Evolutionary conservation across 2,113 vertebrate genomes (phyloP).

Genomic region (Gambusia affinis): DNA sequence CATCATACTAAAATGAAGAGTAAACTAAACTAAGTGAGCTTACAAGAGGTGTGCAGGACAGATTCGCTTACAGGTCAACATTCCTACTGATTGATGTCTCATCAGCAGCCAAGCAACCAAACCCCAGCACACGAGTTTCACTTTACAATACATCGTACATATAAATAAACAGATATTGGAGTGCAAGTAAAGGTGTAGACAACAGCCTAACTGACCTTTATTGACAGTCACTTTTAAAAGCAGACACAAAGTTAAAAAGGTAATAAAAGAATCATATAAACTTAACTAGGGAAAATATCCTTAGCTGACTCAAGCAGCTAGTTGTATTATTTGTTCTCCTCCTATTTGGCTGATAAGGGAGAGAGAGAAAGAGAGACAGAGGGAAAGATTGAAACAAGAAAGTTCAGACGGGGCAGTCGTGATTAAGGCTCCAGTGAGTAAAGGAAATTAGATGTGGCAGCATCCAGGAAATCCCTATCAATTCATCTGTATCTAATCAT

Average conservation of each 20-base stretch:
- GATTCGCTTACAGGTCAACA: slow-evolving; percentile 54
- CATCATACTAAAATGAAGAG: too few species aligned
- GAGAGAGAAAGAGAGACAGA: background rate
- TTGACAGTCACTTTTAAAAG: background rate
- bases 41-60: background rate
- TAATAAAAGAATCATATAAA: background rate
- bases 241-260: background rate
- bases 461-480: slow-evolving; percentile 5
- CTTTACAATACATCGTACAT: slow-evolving; percentile 17
- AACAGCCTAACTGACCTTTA: background rate
- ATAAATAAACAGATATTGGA: slow-evolving; percentile 11
- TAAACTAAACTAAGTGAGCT: too few species aligned
- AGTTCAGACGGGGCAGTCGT: background rate
- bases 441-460: background rate
- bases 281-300: too few species aligned
- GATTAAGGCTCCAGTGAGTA: background rate
- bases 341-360: background rate
- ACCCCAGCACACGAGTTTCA: slow-evolving; percentile 21
- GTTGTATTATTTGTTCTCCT: background rate
- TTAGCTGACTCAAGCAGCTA: background rate
- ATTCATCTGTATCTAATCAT: slow-evolving; percentile 17
- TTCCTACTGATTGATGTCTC: slow-evolving; percentile 53
- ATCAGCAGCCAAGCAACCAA: slow-evolving; percentile 9
- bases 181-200: background rate
- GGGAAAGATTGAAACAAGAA: background rate